Percentiles rank a stretch among this genome's conserved stretches.
phyloP scores from a whole-genome alignment of 2,113 vertebrate genomes.

The Herpetotheres cachinnans region DNA sequence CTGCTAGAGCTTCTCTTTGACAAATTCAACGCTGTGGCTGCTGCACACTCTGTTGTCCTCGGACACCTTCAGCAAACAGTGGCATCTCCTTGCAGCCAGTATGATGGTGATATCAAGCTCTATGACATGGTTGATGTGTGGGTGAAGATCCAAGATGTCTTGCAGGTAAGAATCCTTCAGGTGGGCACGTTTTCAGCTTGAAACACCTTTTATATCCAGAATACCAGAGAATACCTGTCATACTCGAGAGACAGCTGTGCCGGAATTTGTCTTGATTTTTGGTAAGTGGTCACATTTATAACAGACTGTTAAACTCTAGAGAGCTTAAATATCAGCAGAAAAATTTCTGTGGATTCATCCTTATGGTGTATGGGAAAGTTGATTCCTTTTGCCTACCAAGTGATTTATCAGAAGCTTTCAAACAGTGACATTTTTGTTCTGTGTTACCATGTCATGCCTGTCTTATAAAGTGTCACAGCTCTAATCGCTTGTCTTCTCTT shows the following conservation, averaged over 20 bases:
- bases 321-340: not conserved
- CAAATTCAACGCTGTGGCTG: conserved; percentile 94
- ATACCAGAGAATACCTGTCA: not conserved
- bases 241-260: not conserved
- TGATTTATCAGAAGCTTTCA: conserved; percentile 20
- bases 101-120: conserved; percentile 86
- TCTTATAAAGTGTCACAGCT: not conserved
- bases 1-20: conserved; percentile 94
- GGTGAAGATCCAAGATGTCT: conserved; percentile 95
- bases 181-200: not conserved
- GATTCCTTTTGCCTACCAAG: not conserved
- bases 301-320: not conserved
- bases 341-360: not conserved
- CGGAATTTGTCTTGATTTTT: not conserved
- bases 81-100: conserved; percentile 73
- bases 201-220: not conserved
- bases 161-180: conserved; percentile 81
- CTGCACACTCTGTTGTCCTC: conserved; percentile 88
- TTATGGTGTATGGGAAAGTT: not conserved
- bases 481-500: conserved; percentile 21
- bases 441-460: conserved; percentile 8
- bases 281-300: not conserved
- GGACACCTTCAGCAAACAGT: conserved; percentile 87
- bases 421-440: not conserved
- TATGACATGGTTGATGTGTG: conserved; percentile 98